phyloP scores from a whole-genome alignment of 2,113 vertebrate species.

The Anarrhichthys ocellatus region DNA sequence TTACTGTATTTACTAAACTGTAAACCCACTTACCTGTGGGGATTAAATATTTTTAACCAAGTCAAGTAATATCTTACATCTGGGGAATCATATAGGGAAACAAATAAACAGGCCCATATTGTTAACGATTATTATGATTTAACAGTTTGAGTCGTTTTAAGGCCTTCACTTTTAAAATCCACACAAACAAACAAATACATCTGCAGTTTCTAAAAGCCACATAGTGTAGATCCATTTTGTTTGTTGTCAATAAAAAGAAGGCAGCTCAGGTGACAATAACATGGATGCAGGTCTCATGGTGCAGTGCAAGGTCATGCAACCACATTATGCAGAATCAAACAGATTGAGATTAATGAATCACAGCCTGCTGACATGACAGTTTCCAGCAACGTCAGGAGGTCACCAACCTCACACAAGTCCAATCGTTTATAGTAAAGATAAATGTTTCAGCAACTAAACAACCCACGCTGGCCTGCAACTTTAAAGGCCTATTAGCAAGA shows the following conservation, averaged over 20 bases:
- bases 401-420: background rate
- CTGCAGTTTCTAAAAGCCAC: background rate
- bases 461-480: background rate
- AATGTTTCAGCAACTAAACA: background rate
- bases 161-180: background rate
- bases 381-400: conserved; percentile 18
- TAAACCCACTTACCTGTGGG: background rate
- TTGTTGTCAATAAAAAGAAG: conserved; percentile 1
- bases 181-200: background rate
- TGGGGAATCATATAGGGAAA: background rate
- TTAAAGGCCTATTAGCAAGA: background rate
- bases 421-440: background rate
- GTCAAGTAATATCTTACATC: background rate
- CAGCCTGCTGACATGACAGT: conserved; percentile 53
- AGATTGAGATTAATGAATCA: conserved; percentile 49
- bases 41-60: background rate
- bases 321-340: conserved; percentile 51
- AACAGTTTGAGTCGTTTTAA: background rate
- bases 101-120: background rate
- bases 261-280: conserved; percentile 20
- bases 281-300: conserved; percentile 23
- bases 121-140: background rate
- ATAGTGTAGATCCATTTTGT: background rate
- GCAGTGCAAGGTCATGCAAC: conserved; percentile 48
- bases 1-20: conserved; percentile 11